Evolutionary conservation across 2,797 vertebrate species (phyloP), one percentile per base, ranked within the genome.

Genomic region (Echeneis naucrates): DNA sequence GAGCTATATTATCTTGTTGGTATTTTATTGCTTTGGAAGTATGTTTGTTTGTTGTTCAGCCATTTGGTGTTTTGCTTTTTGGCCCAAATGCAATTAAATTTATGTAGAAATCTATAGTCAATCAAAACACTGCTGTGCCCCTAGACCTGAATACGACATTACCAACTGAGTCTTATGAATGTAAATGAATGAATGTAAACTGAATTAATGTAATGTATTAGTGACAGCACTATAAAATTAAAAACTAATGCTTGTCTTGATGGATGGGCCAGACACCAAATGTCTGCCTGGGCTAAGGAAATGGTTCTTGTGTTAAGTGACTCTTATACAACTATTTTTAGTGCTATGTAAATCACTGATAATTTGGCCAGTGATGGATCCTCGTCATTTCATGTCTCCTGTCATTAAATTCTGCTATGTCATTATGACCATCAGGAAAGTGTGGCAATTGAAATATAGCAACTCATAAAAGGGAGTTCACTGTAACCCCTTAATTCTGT

Each of bases 251-350:
- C 90, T 92, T 88, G 83, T 88, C 87, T 91, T 95, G 94, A 95
- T 94, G 87, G 91, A 95, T 95, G 82, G 83, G 75, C 77, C 76
- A 67, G 89, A 92, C 85, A 89, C 83, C 83, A 88, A 94, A 91
- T 94, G 92, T 93, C 93, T 93, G 92, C 87, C 88, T 91, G 85
- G 83, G 87, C 88, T 87, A 88, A 93, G 93, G 93, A 95, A 94
- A 95, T 94, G 91, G 93, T 92, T 93, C 92, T 94, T 88, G 91
- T 92, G 88, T 95, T 95, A 94, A 94, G 93, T 90, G 92, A 92
- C 90, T 94, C 90, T 94, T 93, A 94, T 90, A 92, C 91, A 95
- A 95, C 94, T 95, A 95, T 95, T 94, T 95, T 95, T 95, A 95
- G 95, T 94, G 94, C 93, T 94, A 92, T 95, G 93, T 94, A 95